Base-by-base conservation (phyloP, 1,140 invertebrate genomes). In the Drosophila bocqueti region DNA sequence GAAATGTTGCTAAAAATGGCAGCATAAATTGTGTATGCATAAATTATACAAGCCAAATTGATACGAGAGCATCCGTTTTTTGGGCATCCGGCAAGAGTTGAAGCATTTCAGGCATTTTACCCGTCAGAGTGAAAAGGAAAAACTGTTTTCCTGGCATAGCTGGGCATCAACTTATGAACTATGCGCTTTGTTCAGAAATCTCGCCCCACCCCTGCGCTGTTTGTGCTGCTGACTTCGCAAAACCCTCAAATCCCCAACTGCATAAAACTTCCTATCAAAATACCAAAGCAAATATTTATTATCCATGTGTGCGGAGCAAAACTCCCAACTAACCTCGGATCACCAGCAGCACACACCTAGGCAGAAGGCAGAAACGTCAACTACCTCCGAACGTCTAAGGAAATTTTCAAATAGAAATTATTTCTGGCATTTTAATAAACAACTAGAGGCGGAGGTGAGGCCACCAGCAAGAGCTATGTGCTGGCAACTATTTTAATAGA, bases 211-310 rank as follows among this genome's bases (percentile, higher is more conserved):
- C 45, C 38, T 26, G 13, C 34, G 52, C 21, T 54, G 40, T 69
- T 31, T 61, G 50, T 54, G 45, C 49, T 57, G 77, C 60, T 69
- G 79, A 77, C 77, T 85, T 77, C 62, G 67, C 60, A 68, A 58
- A 68, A 58, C 68, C 78, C 63, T 65, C 46, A 80, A 82, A 68
- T 62, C 64, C 63, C 57, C 84, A 64, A 77, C 65, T 80, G 74
- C 69, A 78, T 49, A 72, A 87, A 89, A 87, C 72, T 89, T 87
- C 77, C 65, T 83, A 74, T 77, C 68, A 67, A 89, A 89, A 87
- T 87, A 79, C 84, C 84, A 81, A 89, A 89, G 81, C 73, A 87
- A 87, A 87, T 87, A 87, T 87, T 87, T 87, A 81, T 87, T 89
- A 81, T 87, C 80, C 81, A 61, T 78, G 81, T 83, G 76, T 80